These are phyloP conservation scores for Atta colombica DNA, from an alignment of 1,140 invertebrate species.

Conservation along the genomic window DNA sequence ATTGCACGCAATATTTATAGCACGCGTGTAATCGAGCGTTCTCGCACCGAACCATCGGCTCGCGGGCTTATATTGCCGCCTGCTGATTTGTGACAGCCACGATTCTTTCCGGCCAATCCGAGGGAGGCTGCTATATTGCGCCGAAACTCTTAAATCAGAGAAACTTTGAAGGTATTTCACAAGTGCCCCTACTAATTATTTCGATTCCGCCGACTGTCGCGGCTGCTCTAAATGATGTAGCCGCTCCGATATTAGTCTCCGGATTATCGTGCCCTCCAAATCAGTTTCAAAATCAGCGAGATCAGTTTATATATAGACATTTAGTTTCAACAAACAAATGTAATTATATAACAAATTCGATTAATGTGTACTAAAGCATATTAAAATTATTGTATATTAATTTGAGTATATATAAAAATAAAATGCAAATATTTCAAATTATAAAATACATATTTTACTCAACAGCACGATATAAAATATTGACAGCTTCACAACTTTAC, in stretches of 20 bases:
- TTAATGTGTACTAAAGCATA: no score
- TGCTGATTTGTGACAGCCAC: conserved; percentile 74
- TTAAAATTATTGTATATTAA: no score
- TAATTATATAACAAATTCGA: background rate
- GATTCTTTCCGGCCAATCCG: conserved; percentile 68
- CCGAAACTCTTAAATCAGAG: conserved; percentile 72
- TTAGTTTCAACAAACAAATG: background rate
- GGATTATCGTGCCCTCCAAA: background rate
- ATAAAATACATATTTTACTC: no score
- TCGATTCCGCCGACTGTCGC: background rate
- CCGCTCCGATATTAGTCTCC: conserved; percentile 23
- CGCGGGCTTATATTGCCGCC: conserved; percentile 70
- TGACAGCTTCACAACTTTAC: no score
- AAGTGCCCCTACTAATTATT: conserved; percentile 68
- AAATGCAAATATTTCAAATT: no score
- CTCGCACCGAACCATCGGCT: conserved; percentile 62
- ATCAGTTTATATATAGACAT: background rate
- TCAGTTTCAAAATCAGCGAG: background rate
- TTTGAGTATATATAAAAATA: no score
- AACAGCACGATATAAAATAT: no score
- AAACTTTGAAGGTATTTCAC: conserved; percentile 73
- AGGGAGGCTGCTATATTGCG: conserved; percentile 60
- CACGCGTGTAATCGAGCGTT: conserved; percentile 76
- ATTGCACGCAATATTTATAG: conserved; percentile 78
- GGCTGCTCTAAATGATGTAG: conserved; percentile 5